These are phyloP conservation scores for Drosophila macrospina DNA, from an alignment of 2,888 invertebrate genomes.

Conservation along the genomic window DNA sequence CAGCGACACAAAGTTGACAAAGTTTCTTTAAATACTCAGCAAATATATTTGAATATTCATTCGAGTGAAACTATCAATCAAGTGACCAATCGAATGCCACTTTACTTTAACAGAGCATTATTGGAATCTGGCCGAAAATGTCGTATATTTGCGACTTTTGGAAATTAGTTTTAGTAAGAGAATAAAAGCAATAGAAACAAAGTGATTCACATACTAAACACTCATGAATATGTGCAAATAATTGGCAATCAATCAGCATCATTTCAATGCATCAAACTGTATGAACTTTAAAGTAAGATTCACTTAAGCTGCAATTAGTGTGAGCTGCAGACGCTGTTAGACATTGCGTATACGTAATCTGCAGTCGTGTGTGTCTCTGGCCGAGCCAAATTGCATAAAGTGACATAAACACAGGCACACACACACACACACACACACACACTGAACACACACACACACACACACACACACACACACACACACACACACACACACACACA, in stretches of 20 bases:
- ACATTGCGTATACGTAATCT: constrained; percentile 45
- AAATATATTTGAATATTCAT: no score
- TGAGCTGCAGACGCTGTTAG: not conserved
- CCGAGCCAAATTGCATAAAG: constrained; percentile 8
- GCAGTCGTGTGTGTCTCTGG: not conserved
- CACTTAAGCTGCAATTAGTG: constrained; percentile 13
- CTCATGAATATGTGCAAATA: constrained; percentile 1
- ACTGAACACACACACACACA: no score
- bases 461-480: not conserved
- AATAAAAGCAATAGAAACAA: not conserved
- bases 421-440: not conserved
- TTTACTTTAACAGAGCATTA: not conserved
- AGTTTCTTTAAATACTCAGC: no score
- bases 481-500: not conserved
- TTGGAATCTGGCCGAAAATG: not conserved
- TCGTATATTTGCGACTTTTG: not conserved
- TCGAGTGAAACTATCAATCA: not conserved
- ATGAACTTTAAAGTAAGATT: not conserved
- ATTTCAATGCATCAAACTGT: not conserved
- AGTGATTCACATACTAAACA: not conserved
- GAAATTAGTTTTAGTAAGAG: not conserved
- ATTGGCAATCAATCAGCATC: constrained; percentile 1
- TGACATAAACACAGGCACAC: not conserved
- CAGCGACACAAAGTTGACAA: no score
- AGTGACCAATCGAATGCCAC: not conserved